Conservation (phyloP, 2,113 vertebrate genomes). For the Oenanthe melanoleuca region DNA sequence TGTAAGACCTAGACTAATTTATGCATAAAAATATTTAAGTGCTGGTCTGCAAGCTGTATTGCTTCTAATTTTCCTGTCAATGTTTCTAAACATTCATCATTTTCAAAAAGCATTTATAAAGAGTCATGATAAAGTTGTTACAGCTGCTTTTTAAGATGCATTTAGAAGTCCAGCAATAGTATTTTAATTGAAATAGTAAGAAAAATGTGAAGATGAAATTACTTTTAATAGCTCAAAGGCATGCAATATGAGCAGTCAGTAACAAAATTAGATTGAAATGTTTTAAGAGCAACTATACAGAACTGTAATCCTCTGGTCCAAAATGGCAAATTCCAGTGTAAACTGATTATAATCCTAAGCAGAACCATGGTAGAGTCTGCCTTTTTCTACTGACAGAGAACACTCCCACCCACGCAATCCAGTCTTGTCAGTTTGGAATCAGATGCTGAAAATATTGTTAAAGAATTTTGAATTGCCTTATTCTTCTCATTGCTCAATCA, state of each 20-base stretch:
- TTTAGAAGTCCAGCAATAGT: background rate
- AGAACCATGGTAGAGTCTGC: background rate
- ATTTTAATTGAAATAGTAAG: background rate
- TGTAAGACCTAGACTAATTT: background rate
- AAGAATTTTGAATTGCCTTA: background rate
- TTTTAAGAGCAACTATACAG: background rate
- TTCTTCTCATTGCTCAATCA: background rate
- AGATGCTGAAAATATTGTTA: background rate
- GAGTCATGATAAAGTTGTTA: background rate
- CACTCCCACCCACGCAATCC: rapidly evolving
- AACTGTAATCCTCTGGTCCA: background rate
- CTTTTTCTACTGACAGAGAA: background rate
- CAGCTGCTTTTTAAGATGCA: background rate
- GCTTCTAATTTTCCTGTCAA: background rate
- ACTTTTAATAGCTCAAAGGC: background rate
- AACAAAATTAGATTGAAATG: background rate
- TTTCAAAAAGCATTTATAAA: background rate
- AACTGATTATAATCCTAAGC: background rate
- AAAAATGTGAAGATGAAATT: background rate
- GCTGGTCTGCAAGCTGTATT: background rate
- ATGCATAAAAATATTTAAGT: background rate
- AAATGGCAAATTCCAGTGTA: background rate
- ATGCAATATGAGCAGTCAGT: background rate
- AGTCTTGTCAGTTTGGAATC: background rate
- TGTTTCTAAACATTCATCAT: background rate